These are phyloP conservation scores for Acromyrmex echinatior DNA, from an alignment of 1,140 invertebrate genomes.

Conservation along the genomic window DNA sequence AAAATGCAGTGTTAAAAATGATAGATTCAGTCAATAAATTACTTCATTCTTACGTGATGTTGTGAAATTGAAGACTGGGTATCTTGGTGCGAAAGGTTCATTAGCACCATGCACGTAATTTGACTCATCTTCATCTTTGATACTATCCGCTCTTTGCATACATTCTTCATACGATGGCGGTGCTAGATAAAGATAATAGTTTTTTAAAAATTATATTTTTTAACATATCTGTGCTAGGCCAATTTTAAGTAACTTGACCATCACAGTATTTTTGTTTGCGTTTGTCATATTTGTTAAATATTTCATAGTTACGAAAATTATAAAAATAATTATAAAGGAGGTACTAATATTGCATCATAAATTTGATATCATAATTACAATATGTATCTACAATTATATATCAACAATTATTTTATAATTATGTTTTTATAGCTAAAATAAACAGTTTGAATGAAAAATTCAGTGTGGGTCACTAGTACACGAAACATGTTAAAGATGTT, in stretches of 20 bases:
- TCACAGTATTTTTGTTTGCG: too few species aligned
- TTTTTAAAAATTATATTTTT: neutral
- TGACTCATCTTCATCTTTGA: slow-evolving; percentile 64
- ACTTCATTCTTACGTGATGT: slow-evolving; percentile 36
- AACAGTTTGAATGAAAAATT: too few species aligned
- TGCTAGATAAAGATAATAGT: slow-evolving; percentile 52
- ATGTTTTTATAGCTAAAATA: too few species aligned
- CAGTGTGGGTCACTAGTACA: too few species aligned
- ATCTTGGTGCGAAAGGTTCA: slow-evolving; percentile 65
- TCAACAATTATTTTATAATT: too few species aligned
- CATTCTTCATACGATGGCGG: slow-evolving; percentile 78
- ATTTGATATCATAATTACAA: too few species aligned
- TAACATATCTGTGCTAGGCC: neutral
- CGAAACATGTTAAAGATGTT: neutral
- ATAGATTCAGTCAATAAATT: neutral
- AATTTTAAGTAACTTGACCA: too few species aligned
- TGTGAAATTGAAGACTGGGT: slow-evolving; percentile 71
- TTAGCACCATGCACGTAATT: slow-evolving; percentile 57
- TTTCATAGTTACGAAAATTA: too few species aligned
- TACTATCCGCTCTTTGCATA: slow-evolving; percentile 44
- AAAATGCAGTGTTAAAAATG: neutral
- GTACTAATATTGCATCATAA: too few species aligned
- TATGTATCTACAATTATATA: too few species aligned
- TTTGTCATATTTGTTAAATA: too few species aligned
- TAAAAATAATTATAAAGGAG: too few species aligned